A percentile compares a stretch with the other conserved stretches of the same genome.
These are phyloP conservation scores for Peromyscus californicus DNA, from an alignment of 2,113 vertebrate genomes.

Conservation along the genomic window DNA sequence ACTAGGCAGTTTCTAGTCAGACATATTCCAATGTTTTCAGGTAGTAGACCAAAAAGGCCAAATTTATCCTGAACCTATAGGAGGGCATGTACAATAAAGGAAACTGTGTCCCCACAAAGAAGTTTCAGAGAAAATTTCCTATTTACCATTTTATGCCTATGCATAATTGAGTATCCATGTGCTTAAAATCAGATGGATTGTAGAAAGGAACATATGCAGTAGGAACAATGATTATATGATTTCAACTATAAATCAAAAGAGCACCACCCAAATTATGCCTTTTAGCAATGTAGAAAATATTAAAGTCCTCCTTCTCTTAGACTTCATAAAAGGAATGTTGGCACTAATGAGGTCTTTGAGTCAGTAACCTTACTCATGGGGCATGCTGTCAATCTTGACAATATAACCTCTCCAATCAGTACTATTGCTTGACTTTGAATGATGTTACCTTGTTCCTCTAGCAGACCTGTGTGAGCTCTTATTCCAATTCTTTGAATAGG, in stretches of 20 bases:
- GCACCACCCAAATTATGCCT: background rate
- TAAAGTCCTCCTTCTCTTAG: background rate
- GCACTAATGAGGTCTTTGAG: background rate
- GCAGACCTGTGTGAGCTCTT: background rate
- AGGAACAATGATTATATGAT: background rate
- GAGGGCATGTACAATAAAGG: background rate
- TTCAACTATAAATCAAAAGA: background rate
- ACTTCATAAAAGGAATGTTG: background rate
- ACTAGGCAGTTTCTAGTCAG: background rate
- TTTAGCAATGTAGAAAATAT: background rate
- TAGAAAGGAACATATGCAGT: background rate
- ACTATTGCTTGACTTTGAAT: background rate
- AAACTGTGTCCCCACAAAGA: background rate
- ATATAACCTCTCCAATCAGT: background rate
- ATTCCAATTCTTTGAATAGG: background rate
- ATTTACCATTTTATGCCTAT: background rate
- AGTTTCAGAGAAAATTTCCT: background rate
- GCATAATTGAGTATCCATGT: background rate
- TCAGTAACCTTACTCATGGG: background rate
- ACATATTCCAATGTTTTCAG: background rate
- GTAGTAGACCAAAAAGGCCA: background rate
- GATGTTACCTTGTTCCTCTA: background rate
- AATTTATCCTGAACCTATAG: background rate
- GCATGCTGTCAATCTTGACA: background rate
- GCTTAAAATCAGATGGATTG: background rate